Base-by-base conservation (phyloP, 2,113 vertebrate species). In the Bambusicola thoracicus region DNA sequence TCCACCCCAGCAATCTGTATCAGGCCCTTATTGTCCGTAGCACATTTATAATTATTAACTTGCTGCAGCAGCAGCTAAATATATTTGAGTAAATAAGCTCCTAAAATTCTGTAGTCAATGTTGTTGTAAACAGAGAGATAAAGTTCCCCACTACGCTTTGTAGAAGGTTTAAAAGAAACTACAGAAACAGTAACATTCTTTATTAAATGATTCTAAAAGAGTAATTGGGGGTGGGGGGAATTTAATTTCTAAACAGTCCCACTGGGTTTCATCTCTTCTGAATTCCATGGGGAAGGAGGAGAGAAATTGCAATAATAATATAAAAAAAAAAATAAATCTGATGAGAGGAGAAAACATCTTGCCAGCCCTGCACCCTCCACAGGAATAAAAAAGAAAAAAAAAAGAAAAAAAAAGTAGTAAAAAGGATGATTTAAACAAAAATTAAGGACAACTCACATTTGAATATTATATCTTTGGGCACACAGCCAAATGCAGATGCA, bases 381-480 rank as follows among this genome's bases (percentile, higher is more conserved):
- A 56, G 51, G 0, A 49, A 55, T 65, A 67, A 62, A 69, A 91
- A 96, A 95, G 92, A 69, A n/a, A 46, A 65, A 69, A 92, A 91
- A 96, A 96, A 93, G n/a, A 68, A 66, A 92, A 92, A 96, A 95
- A 93, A 70, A n/a, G 49, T 78, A 93, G 53, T 73, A 83, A 87
- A 89, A 96, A 89, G 87, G 87, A 97, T 97, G 91, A 97, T 97
- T 98, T 96, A 97, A 97, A 96, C 85, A 97, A 97, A 97, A 97
- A 97, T 97, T 97, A 98, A 97, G 97, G 92, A 96, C 92, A 97
- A 95, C 91, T 97, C 97, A 92, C 95, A 97, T 97, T 97, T 97
- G 96, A 98, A 97, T 97, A 97, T 97, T 97, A 97, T 97, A 98
- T 97, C 95, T 97, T 97, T 96, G 95, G 97, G 97, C 98, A 97